Evolutionary conservation across 2,888 invertebrate species (phyloP).

Genomic region (Blera fallax): DNA sequence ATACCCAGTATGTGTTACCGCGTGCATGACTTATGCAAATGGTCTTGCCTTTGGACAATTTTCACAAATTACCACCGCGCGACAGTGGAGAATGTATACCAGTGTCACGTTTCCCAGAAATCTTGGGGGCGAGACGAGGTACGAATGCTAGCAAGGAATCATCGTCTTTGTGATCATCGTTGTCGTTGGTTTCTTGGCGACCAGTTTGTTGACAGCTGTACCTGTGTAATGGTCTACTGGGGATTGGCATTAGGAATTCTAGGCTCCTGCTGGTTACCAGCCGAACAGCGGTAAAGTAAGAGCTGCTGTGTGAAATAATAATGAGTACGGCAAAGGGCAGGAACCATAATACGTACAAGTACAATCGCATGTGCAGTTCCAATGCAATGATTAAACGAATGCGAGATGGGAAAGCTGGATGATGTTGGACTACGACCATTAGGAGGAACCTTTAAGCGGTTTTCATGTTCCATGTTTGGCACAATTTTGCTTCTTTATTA

Average conservation of each 20-base stretch:
- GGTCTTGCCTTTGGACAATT: conserved; percentile 64
- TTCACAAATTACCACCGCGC: conserved; percentile 66
- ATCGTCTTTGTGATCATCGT: conserved; percentile 8
- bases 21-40: conserved; percentile 66
- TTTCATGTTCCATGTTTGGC: conserved; percentile 26
- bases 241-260: conserved; percentile 63
- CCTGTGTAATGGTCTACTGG: conserved; percentile 32
- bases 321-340: conserved; percentile 71
- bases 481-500: conserved; percentile 25
- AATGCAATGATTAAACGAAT: conserved; percentile 28
- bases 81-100: conserved; percentile 57
- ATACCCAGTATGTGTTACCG: conserved; percentile 7
- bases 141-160: conserved; percentile 7
- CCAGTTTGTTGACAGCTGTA: conserved; percentile 36
- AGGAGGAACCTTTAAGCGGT: conserved; percentile 6
- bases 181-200: conserved; percentile 15
- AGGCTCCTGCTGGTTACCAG: conserved; percentile 32
- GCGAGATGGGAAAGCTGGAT: neutral
- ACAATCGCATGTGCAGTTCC: conserved; percentile 41
- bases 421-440: conserved; percentile 41
- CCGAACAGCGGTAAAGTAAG: conserved; percentile 55
- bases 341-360: conserved; percentile 40
- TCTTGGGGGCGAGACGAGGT: neutral
- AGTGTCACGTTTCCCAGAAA: conserved; percentile 66
- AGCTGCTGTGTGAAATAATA: conserved; percentile 63